Percentiles rank a stretch among this genome's conserved stretches.
These are phyloP conservation scores for Venusia cambrica DNA, from an alignment of 2,888 invertebrate genomes.

Conservation along the genomic window DNA sequence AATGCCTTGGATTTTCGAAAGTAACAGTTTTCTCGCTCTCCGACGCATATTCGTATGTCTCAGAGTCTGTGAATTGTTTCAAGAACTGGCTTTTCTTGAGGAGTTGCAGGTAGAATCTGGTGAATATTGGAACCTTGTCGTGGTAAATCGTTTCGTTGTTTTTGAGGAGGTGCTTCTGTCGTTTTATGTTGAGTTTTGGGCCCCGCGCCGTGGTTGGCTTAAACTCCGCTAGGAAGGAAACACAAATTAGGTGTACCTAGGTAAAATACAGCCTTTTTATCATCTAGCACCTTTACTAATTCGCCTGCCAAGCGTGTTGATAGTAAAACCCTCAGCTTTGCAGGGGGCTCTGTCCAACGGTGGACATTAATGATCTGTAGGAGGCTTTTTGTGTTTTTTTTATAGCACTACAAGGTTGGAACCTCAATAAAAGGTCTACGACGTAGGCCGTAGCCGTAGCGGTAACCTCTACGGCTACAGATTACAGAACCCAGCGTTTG, in stretches of 20 bases:
- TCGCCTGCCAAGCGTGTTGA: too few species aligned
- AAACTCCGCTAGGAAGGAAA: slow-evolving; percentile 45
- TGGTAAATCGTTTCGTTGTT: slow-evolving; percentile 63
- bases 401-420: too few species aligned
- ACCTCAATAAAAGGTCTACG: neutral
- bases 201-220: slow-evolving; percentile 37
- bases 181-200: slow-evolving; percentile 47
- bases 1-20: too few species aligned
- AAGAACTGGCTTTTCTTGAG: slow-evolving; percentile 67
- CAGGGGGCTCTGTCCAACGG: too few species aligned
- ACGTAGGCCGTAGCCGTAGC: slow-evolving; percentile 5
- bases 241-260: neutral
- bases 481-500: too few species aligned
- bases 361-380: too few species aligned
- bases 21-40: slow-evolving; percentile 56
- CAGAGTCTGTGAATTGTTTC: slow-evolving; percentile 52
- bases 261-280: too few species aligned
- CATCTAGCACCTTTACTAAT: too few species aligned
- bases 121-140: slow-evolving; percentile 70
- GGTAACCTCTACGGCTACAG: too few species aligned
- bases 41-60: slow-evolving; percentile 65
- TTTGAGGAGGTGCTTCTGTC: slow-evolving; percentile 58
- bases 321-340: too few species aligned
- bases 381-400: too few species aligned
- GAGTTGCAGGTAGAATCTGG: slow-evolving; percentile 66